Conservation (phyloP, 2,797 vertebrate genomes). For the Hippocampus kuda region DNA sequence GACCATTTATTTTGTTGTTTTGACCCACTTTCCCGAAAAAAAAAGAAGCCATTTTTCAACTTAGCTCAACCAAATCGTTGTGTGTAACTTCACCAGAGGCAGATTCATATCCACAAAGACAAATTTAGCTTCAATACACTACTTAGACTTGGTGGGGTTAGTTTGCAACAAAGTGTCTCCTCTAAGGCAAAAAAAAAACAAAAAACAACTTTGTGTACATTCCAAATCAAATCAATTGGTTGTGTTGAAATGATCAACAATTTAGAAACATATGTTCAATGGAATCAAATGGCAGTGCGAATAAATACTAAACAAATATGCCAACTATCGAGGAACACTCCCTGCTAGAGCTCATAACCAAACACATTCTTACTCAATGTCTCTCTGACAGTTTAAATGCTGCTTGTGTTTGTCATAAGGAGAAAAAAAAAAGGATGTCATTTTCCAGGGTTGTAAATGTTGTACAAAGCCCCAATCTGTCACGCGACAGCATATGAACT, state of each 20-base stretch:
- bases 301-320: not conserved
- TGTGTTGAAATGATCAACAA: not conserved
- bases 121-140: no score
- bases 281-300: not conserved
- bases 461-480: not conserved
- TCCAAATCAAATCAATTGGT: not conserved
- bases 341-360: not conserved
- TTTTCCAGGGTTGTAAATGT: not conserved
- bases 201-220: no score
- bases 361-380: not conserved
- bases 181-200: not conserved
- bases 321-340: not conserved
- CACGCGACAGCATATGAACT: not conserved
- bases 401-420: not conserved
- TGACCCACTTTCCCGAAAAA: no score
- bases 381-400: conserved; percentile 3
- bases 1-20: no score
- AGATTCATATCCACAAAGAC: no score
- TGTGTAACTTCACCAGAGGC: no score
- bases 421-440: not conserved
- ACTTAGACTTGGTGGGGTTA: no score
- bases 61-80: no score
- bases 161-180: not conserved
- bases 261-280: not conserved
- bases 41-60: no score